Evolutionary conservation across 2,797 vertebrate genomes (phyloP).

Genomic region (Parauchenoglanis punctatus): DNA sequence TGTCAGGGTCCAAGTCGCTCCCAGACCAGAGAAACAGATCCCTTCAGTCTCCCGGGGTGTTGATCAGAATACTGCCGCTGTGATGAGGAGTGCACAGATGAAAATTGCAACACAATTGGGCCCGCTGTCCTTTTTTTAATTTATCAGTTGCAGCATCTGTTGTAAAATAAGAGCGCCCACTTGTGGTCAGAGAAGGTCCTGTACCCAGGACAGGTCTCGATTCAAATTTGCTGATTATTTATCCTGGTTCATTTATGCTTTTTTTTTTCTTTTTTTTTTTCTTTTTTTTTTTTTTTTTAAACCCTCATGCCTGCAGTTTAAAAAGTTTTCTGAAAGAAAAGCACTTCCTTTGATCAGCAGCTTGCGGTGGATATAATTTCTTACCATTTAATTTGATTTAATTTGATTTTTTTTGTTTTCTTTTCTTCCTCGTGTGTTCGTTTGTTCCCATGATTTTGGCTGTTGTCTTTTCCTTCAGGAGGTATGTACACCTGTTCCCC

Average conservation of each 20-base stretch:
- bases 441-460: conserved; percentile 98
- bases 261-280: not conserved
- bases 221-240: conserved; percentile 11
- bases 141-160: not conserved
- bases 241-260: conserved; percentile 22
- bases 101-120: not conserved
- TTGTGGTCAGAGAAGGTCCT: conserved; percentile 27
- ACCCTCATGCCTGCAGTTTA: conserved; percentile 21
- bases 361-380: conserved; percentile 75
- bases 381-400: conserved; percentile 87
- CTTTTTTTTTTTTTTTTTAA: too few relatives aligned
- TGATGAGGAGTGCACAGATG: conserved; percentile 32
- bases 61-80: conserved; percentile 29
- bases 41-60: conserved; percentile 4
- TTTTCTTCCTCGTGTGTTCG: conserved; percentile 84
- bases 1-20: not conserved
- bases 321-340: conserved; percentile 56
- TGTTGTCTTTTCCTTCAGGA: conserved; percentile 97
- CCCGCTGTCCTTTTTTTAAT: not conserved
- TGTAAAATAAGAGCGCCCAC: conserved; percentile 8
- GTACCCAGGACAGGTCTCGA: not conserved
- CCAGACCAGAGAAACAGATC: conserved; percentile 28
- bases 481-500: conserved; percentile 91
- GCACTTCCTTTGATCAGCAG: conserved; percentile 63
- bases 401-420: conserved; percentile 80